Evolutionary conservation across 2,888 invertebrate species (phyloP), one percentile per base, ranked within the genome.

Genomic region (Tyria jacobaeae): DNA sequence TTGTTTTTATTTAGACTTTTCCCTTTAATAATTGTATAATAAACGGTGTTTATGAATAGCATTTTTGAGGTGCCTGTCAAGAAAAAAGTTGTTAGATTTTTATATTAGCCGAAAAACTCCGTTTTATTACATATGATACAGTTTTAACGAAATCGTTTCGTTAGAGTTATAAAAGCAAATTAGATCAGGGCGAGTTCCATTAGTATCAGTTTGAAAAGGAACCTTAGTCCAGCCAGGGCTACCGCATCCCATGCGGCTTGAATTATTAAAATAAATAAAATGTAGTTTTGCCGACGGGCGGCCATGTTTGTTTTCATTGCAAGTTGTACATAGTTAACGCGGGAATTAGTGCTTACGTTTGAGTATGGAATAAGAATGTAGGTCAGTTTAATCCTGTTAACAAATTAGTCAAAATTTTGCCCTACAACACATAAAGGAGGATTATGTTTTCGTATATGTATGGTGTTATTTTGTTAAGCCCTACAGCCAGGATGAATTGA

Each of bases 211-310:
- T 24, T 6, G 9, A 37, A 37, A 21, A 3, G 24, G 6, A 25
- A 48, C 52, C 17, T 25, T 52, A 53, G 51, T 47, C 48, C 25
- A 56, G 55, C 48, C 25, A 56, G 55, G 50, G 61, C 47, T 54
- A 17, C 50, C 58, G 31, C 49, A n/a, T 14, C 35, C 14, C 61
- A 55, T 54, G 60, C 50, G 48, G 7, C 1, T 31, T 63, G 48
- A 66, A 64, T 70, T 67, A 64, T 67, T 61, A 58, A 70, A 61
- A 63, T 55, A 62, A 57, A 68, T 64, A 64, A 6, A 57, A 54
- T 34, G 54, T 34, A 47, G 49, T 49, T 31, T 52, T 49, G 14
- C 47, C 41, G 34, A 15, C 51, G 31, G 25, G 7, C 9, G 48
- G 44, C 56, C 47, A 57, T 53, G 37, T 65, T 69, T 69, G 64